phyloP scores from a whole-genome alignment of 2,113 vertebrate species.

The Dascyllus trimaculatus region DNA sequence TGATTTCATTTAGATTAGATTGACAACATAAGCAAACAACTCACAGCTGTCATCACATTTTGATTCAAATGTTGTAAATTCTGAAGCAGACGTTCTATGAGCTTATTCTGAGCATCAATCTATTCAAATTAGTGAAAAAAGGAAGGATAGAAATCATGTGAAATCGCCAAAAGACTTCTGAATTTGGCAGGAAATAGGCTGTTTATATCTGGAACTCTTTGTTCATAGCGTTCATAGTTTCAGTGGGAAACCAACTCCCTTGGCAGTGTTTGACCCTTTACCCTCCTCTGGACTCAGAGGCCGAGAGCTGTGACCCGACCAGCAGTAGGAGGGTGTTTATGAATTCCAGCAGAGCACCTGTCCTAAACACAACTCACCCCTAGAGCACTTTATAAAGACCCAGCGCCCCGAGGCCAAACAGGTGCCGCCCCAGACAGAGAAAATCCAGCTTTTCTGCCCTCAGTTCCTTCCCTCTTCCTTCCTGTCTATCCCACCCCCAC shows the following conservation, averaged over 20 bases:
- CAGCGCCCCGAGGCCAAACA: conserved; percentile 35
- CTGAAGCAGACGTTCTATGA: not conserved
- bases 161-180: not conserved
- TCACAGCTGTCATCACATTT: not conserved
- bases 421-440: conserved; percentile 47
- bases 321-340: conserved; percentile 18
- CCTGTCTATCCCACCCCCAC: not conserved
- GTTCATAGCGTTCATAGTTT: not conserved
- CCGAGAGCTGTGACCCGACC: not conserved
- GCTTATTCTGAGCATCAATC: too few species aligned
- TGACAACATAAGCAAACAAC: not conserved
- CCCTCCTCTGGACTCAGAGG: not conserved
- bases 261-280: not conserved
- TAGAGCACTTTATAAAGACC: conserved; percentile 18
- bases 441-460: conserved; percentile 27
- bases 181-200: not conserved
- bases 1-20: too few species aligned
- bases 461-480: conserved; percentile 44
- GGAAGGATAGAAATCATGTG: not conserved
- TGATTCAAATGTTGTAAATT: not conserved
- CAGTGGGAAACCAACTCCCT: not conserved
- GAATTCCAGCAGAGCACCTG: conserved; percentile 43
- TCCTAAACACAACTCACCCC: conserved; percentile 11
- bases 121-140: not conserved
- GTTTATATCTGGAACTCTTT: not conserved